These are phyloP conservation scores for Branchinecta lindahli DNA, from an alignment of 1,140 invertebrate genomes.

Conservation along the genomic window DNA sequence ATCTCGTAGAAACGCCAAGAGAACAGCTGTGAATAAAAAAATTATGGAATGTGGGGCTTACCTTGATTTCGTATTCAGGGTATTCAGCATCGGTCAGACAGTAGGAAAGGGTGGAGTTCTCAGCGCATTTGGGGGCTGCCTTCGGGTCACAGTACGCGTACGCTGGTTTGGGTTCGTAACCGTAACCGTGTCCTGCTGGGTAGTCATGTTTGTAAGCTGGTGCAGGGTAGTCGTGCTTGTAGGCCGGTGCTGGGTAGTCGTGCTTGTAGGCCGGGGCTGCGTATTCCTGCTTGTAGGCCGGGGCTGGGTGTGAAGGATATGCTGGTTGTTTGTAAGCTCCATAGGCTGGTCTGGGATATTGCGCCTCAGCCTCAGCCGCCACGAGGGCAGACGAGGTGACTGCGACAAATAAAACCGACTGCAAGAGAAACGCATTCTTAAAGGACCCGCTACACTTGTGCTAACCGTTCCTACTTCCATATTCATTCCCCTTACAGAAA, in stretches of 20 bases:
- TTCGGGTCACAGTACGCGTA: constrained; percentile 19
- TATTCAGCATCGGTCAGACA: constrained; percentile 24
- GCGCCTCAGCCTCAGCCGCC: neutral
- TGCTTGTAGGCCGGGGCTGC: neutral
- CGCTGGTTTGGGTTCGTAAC: neutral
- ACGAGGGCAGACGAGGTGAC: neutral
- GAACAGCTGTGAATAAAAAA: too few relatives aligned
- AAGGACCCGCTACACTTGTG: too few relatives aligned
- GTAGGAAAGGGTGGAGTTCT: constrained; percentile 21
- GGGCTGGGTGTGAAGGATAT: neutral
- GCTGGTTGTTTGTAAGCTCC: neutral
- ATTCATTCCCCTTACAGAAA: too few relatives aligned
- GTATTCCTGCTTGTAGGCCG: neutral
- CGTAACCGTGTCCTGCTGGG: neutral
- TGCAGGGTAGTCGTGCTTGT: constrained; percentile 5
- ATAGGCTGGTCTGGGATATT: neutral
- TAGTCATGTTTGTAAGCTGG: neutral
- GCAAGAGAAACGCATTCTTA: neutral
- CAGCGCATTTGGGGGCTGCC: constrained; percentile 23
- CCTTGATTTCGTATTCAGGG: constrained; percentile 23
- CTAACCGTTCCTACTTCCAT: too few relatives aligned
- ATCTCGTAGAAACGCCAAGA: too few relatives aligned
- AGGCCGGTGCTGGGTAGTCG: neutral
- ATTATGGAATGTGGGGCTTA: neutral
- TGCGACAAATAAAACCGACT: neutral